Base-by-base conservation (phyloP, 1,140 invertebrate genomes). In the Zaprionus taronus region DNA sequence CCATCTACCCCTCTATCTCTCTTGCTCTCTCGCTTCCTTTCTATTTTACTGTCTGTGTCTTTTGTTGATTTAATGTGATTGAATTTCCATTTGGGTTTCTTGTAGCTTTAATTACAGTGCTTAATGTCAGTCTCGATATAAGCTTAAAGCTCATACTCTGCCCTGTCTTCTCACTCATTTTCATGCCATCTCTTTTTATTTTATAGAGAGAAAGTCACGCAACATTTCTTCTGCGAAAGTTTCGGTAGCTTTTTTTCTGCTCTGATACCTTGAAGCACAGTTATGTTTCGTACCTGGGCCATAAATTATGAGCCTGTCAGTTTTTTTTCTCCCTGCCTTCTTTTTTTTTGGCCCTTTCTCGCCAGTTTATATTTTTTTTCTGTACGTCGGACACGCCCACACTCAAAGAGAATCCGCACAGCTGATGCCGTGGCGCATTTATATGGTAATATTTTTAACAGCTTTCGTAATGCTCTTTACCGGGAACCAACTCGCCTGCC, bases 301-400 rank as follows among this genome's bases (percentile, higher is more conserved):
- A 76, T 89, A 77, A 89, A 81, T 89, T 78, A 83, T 84, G 66
- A 70, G 80, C 53, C 84, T 85, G 82, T 78, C 82, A 85, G 82
- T 60, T 81, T 71, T 77, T 77, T 80, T 62, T 53, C 51, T 24
- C 9, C 20, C 20, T 60, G 20, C 47, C 20, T 15, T 36, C 20
- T 7, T 36, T n/a, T 55, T 49, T 49, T 55, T 60, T 38, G 47
- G 47, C 20, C 47, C 49, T 51, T 41, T 67, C 34, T 61, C 61
- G 41, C n/a, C n/a, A n/a, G 41, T 28, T 53, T 41, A 49, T 36
- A 49, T 36, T 51, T 63, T 55, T 34, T 64, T 64, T 14, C 28
- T 76, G 24, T 66, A 31, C 22, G 38, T 63, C 44, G 41, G 57
- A 65, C 77, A 75, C 71, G 72, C 77, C 62, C 71, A 78, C 26